A percentile compares a stretch with the other conserved stretches of the same genome.
These are phyloP conservation scores for Drosophila maculinotata DNA, from an alignment of 2,888 invertebrate species.

Conservation along the genomic window DNA sequence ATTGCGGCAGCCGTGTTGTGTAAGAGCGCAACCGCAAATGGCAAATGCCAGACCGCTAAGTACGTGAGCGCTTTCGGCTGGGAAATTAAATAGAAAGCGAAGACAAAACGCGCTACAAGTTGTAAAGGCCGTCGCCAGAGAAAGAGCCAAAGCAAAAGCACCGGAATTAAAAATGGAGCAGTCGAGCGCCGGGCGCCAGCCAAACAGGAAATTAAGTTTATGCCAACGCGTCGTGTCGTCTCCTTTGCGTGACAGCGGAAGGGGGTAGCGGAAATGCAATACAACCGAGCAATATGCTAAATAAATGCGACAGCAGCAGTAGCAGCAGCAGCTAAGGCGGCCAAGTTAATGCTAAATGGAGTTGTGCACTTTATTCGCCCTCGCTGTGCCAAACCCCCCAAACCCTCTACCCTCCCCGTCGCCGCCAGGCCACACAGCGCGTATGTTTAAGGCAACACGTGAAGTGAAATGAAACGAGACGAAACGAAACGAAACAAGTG, in stretches of 20 bases:
- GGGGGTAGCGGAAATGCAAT: constrained; percentile 62
- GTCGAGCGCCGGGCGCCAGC: constrained; percentile 41
- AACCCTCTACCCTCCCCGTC: background rate
- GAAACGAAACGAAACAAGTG: constrained; percentile 79
- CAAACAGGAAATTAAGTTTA: constrained; percentile 79
- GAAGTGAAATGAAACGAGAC: constrained; percentile 75
- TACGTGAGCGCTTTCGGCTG: constrained; percentile 63
- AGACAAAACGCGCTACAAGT: constrained; percentile 68
- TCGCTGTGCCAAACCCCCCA: background rate
- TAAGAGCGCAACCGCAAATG: constrained; percentile 50
- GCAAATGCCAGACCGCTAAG: constrained; percentile 54
- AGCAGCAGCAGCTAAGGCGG: constrained; percentile 37
- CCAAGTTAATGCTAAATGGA: constrained; percentile 70
- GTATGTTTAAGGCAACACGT: constrained; percentile 64
- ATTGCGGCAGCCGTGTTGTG: constrained; percentile 32
- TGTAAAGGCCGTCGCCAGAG: constrained; percentile 34
- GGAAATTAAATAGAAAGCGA: constrained; percentile 81
- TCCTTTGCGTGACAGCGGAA: constrained; percentile 24
- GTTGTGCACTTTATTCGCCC: constrained; percentile 66
- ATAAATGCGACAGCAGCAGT: constrained; percentile 49
- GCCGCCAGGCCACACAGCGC: constrained; percentile 4
- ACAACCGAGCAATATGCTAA: constrained; percentile 73
- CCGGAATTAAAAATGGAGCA: constrained; percentile 68
- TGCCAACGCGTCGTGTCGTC: constrained; percentile 50
- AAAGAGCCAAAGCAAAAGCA: constrained; percentile 21